Evolutionary conservation across 2,797 vertebrate genomes (phyloP), one percentile per base, ranked within the genome.

Genomic region (Phataginus tetradactyla): DNA sequence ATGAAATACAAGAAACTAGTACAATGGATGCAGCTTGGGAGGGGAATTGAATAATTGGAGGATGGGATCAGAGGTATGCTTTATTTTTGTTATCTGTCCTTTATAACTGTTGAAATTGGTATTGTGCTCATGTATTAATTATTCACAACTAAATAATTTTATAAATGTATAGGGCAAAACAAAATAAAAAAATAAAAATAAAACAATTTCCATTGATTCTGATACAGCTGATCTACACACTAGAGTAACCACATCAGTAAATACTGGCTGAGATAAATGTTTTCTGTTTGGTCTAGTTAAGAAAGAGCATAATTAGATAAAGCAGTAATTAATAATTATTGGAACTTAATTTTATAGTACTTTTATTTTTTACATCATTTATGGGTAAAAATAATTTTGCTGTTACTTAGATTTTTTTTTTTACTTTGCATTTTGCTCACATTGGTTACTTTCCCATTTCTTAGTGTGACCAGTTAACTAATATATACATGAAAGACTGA

Each of bases 111-210:
- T 86, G 27, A 90, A 86, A 55, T 21, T 63, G 51, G 25, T 86
- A 84, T 29, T 23, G 42, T 88, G 51, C 2, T 34, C 18, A 32
- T 66, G 12, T 42, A 64, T 21, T 91, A 0, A 3, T 59, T 95
- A 87, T 77, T 90, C 39, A 74, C 34, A 97, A 81, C 18, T 75
- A 74, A 92, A 84, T 39, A 69, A 77, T 89, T 85, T 90, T 83
- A 59, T 2, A 53, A 86, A 89, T 89, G 7, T 23, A 71, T 14
- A 90, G 21, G 20, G 13, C 13, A 85, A 92, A 96, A 85, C 13
- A 42, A 92, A 97, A 53, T 74, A 75, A 81, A 92, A 80, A 97
- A 89, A 72, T 55, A 75, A 81, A 92, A 96, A 81, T 66, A 23
- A 79, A 87, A 90, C 71, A 6, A 63, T 75, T n/a, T 86, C n/a